Evolutionary conservation across 2,888 invertebrate genomes (phyloP).

Genomic region (Athripsodes cinereus): DNA sequence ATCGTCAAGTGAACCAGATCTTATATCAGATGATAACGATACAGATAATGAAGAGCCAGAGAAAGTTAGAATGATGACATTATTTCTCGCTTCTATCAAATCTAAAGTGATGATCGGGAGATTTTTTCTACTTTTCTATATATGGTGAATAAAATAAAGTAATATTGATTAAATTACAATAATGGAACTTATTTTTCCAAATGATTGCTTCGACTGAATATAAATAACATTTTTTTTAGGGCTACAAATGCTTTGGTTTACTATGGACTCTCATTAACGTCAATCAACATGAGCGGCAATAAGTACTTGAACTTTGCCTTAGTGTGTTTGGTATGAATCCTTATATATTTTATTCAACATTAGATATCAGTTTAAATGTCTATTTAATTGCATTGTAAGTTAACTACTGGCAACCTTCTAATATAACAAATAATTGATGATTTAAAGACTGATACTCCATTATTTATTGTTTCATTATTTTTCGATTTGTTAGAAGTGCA

Average conservation of each 20-base stretch:
- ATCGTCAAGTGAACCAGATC: constrained; percentile 4
- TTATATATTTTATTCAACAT: no score
- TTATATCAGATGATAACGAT: constrained; percentile 21
- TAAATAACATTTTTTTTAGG: constrained; percentile 34
- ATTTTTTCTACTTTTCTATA: constrained; percentile 42
- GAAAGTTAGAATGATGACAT: constrained; percentile 36
- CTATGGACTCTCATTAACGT: constrained; percentile 62
- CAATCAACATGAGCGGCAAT: constrained; percentile 59
- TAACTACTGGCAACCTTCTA: no score
- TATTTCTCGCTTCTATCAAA: constrained; percentile 40
- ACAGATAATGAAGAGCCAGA: constrained; percentile 21
- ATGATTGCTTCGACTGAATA: no score
- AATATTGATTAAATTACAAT: neutral
- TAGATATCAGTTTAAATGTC: no score
- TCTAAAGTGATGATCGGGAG: constrained; percentile 42
- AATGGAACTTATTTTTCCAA: no score
- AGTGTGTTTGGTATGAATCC: constrained; percentile 41
- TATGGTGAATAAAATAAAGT: constrained; percentile 41
- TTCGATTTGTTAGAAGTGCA: no score
- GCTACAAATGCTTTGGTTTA: constrained; percentile 61
- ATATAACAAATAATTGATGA: no score
- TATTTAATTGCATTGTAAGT: no score
- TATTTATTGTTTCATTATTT: no score
- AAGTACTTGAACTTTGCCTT: constrained; percentile 62
- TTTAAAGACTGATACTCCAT: no score